phyloP scores from a whole-genome alignment of 2,797 vertebrate genomes.

The Antrozous pallidus region DNA sequence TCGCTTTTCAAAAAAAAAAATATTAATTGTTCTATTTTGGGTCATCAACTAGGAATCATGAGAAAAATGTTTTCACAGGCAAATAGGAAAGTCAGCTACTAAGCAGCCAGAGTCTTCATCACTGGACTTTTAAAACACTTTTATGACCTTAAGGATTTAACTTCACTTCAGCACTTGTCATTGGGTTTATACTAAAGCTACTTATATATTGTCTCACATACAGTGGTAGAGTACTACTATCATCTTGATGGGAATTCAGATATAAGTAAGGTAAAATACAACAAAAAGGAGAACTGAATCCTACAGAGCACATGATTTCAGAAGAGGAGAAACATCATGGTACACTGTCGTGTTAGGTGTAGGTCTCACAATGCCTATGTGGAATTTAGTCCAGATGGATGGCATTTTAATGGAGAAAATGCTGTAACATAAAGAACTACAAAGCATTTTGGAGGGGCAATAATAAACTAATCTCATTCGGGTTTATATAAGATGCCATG shows the following conservation, averaged over 20 bases:
- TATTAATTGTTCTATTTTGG: not conserved
- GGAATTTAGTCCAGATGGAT: not conserved
- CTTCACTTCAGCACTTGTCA: not conserved
- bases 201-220: not conserved
- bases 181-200: conserved; percentile 12
- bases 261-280: not conserved
- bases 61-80: not conserved
- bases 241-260: conserved; percentile 4
- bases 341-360: not conserved
- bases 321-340: not conserved
- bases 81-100: not conserved
- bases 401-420: conserved; percentile 19
- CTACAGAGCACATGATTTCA: not conserved
- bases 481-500: not conserved
- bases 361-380: not conserved
- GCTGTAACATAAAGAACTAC: not conserved
- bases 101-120: not conserved
- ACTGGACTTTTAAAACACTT: not conserved
- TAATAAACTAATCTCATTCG: not conserved
- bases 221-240: not conserved
- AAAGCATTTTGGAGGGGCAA: not conserved
- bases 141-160: not conserved
- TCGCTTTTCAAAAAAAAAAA: not conserved
- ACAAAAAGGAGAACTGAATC: not conserved
- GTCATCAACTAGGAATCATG: not conserved